Evolutionary conservation across 2,797 vertebrate species (phyloP).

Genomic region (Champsocephalus gunnari): DNA sequence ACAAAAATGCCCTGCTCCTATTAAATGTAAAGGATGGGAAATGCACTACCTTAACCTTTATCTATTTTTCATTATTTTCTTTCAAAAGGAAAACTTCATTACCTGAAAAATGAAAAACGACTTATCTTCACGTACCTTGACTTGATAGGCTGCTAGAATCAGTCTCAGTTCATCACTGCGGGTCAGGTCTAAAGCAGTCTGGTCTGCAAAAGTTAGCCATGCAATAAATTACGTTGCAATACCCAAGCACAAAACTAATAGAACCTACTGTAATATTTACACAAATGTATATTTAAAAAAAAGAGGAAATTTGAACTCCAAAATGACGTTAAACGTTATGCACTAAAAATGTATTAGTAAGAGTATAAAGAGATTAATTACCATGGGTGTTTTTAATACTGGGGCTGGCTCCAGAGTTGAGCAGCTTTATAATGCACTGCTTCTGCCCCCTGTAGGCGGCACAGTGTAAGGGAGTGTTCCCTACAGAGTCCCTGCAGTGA

Average conservation of each 20-base stretch:
- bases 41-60: background rate
- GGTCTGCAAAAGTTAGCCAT: conserved; percentile 79
- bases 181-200: conserved; percentile 88
- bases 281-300: background rate
- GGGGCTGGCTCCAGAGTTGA: conserved; percentile 89
- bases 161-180: conserved; percentile 88
- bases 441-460: conserved; percentile 93
- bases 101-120: background rate
- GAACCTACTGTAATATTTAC: background rate
- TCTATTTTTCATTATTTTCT: background rate
- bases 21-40: background rate
- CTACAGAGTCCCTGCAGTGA: conserved; percentile 90
- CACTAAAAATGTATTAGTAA: background rate
- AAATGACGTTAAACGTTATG: background rate
- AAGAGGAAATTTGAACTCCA: background rate
- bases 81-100: background rate
- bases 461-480: conserved; percentile 93
- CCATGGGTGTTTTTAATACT: conserved; percentile 89
- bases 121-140: conserved; percentile 74
- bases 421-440: conserved; percentile 89
- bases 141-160: conserved; percentile 84
- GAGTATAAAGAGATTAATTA: conserved; percentile 56
- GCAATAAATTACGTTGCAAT: conserved; percentile 4
- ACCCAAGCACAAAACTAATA: background rate
- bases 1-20: background rate